Evolutionary conservation across 2,797 vertebrate species (phyloP).

Genomic region (Phyllotis vaccarum): DNA sequence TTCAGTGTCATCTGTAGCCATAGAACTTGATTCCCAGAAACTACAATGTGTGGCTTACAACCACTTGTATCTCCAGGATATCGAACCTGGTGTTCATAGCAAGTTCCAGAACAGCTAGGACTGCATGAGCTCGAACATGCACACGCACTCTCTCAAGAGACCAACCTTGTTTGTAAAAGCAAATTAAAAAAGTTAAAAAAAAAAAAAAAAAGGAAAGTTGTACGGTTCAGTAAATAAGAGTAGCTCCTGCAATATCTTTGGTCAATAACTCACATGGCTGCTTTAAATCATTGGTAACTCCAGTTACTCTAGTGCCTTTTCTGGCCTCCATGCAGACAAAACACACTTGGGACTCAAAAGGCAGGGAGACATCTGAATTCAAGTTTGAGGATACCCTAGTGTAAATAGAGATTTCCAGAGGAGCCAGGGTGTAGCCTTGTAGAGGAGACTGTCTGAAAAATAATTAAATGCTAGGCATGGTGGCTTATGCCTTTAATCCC

Average conservation of each 20-base stretch:
- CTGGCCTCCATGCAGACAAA: neutral
- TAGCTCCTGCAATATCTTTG: neutral
- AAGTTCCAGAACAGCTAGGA: neutral
- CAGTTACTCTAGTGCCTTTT: neutral
- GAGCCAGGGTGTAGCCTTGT: too few relatives aligned
- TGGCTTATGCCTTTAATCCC: neutral
- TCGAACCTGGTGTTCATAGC: neutral
- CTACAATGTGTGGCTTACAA: neutral
- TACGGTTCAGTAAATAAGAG: neutral
- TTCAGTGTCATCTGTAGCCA: neutral
- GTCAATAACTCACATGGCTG: neutral
- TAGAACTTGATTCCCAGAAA: neutral
- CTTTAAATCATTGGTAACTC: neutral
- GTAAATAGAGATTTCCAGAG: neutral
- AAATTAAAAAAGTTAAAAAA: neutral
- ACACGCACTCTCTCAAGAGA: neutral
- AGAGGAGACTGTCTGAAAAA: neutral
- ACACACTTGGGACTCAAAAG: neutral
- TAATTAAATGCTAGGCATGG: neutral
- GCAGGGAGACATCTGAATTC: neutral
- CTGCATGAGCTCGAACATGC: too few relatives aligned
- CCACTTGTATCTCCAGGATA: neutral
- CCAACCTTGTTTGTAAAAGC: neutral
- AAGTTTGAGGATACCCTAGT: neutral
- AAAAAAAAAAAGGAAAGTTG: neutral